phyloP scores from a whole-genome alignment of 2,888 invertebrate genomes.

The Stomorhina lunata region DNA sequence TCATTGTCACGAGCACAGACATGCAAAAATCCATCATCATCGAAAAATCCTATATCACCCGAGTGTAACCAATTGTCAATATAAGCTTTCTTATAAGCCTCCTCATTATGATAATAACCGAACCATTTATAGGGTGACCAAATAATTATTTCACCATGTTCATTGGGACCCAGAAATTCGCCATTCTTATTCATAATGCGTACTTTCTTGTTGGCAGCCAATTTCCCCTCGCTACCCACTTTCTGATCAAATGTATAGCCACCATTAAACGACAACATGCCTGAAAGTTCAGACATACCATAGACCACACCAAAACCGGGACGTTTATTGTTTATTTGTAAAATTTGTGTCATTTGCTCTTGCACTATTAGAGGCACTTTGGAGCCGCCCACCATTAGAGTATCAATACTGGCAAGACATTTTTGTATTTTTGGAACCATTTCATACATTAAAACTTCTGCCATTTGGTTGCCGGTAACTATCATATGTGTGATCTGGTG shows the following conservation, averaged over 20 bases:
- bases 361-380: conserved; percentile 70
- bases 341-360: conserved; percentile 67
- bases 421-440: conserved; percentile 57
- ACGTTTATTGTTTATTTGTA: conserved; percentile 61
- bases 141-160: conserved; percentile 73
- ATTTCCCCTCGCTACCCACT: conserved; percentile 72
- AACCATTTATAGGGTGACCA: conserved; percentile 70
- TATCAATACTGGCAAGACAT: conserved; percentile 69
- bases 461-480: conserved; percentile 71
- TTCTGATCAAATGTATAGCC: conserved; percentile 61
- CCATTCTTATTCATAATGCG: conserved; percentile 73
- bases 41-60: conserved; percentile 76
- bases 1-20: conserved; percentile 75
- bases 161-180: conserved; percentile 71
- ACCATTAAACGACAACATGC: conserved; percentile 67
- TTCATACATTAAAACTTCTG: conserved; percentile 68
- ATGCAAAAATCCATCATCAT: conserved; percentile 74
- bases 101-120: conserved; percentile 73
- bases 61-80: conserved; percentile 73
- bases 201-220: conserved; percentile 70
- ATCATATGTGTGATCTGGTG: conserved; percentile 72
- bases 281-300: conserved; percentile 74
- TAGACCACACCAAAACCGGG: conserved; percentile 71
- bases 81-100: conserved; percentile 69
- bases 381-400: conserved; percentile 73